Base-by-base conservation (phyloP, 2,888 invertebrate genomes). In the Ophioninae sp. region DNA sequence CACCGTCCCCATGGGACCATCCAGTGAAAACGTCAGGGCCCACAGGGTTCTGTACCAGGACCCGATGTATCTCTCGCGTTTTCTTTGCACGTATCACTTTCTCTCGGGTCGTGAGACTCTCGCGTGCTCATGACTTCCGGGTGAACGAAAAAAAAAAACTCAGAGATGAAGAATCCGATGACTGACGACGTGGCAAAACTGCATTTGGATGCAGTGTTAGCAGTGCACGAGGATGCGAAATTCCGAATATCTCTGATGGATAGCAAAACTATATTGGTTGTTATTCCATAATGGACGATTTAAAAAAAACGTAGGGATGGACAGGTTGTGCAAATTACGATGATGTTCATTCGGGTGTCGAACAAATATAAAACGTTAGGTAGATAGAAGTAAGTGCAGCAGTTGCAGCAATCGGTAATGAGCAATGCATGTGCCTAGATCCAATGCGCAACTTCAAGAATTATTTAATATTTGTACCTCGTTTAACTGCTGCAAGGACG, bases 81-180 rank as follows among this genome's bases (percentile, higher is more conserved):
- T 72, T 72, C 71, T 69, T 73, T 82, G 72, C 81, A 73, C 79
- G 87, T 88, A 87, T 88, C 85, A 89, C 89, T 90, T 89, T 89
- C 88, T 90, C 89, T 87, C 85, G 75, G 85, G 68, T 87, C 86
- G 85, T 85, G 85, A 87, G 82, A 86, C 74, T 85, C 83, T 82
- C 75, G 82, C 73, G 74, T 51, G 51, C 51, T 13, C 82, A 84
- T 81, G 85, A 89, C 87, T 91, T 91, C 90, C 90, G 89, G 90
- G 90, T 89, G 85, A 73, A 82, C 6, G 23, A 87, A 58, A 85
- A 86, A 86, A 30, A 30, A 30, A 86, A 85, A 83, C 85, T 82
- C 73, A 82, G 65, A 44, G 61, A 61, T 51, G 79, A 83, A 84
- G 51, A 44, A 64, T 22, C 41, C 86, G 87, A 87, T 86, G 88